Evolutionary conservation across 2,888 invertebrate species (phyloP).

Genomic region (Hirudinaria manillensis): DNA sequence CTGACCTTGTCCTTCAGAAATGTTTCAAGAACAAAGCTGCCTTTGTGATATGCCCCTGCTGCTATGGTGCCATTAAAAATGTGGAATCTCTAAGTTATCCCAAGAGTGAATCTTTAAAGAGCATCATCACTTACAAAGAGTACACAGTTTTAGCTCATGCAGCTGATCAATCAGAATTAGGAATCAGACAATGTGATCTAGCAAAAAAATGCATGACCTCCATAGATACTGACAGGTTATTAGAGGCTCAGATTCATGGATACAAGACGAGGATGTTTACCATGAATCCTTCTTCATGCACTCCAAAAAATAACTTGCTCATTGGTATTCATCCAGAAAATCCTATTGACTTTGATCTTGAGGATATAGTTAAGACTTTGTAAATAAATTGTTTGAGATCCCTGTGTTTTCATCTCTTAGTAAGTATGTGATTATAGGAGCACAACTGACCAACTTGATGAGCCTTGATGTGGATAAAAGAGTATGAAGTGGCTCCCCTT

Average conservation of each 20-base stretch:
- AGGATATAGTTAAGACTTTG: no score
- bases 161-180: conserved; percentile 78
- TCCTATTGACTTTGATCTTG: background rate
- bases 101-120: conserved; percentile 60
- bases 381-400: no score
- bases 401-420: no score
- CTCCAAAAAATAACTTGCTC: conserved; percentile 83
- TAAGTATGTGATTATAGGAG: no score
- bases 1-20: conserved; percentile 80
- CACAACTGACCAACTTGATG: no score
- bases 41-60: conserved; percentile 87
- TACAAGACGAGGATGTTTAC: conserved; percentile 72
- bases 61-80: conserved; percentile 79
- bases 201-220: conserved; percentile 80
- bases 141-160: conserved; percentile 79
- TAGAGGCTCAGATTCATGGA: conserved; percentile 68
- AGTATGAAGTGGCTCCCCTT: no score
- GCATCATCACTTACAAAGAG: conserved; percentile 54
- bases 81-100: conserved; percentile 78
- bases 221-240: conserved; percentile 77
- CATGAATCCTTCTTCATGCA: conserved; percentile 73
- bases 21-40: conserved; percentile 71
- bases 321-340: conserved; percentile 58
- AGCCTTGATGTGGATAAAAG: no score
- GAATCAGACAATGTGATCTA: conserved; percentile 46